phyloP scores from a whole-genome alignment of 2,888 invertebrate genomes.

The Esperia sulphurella region DNA sequence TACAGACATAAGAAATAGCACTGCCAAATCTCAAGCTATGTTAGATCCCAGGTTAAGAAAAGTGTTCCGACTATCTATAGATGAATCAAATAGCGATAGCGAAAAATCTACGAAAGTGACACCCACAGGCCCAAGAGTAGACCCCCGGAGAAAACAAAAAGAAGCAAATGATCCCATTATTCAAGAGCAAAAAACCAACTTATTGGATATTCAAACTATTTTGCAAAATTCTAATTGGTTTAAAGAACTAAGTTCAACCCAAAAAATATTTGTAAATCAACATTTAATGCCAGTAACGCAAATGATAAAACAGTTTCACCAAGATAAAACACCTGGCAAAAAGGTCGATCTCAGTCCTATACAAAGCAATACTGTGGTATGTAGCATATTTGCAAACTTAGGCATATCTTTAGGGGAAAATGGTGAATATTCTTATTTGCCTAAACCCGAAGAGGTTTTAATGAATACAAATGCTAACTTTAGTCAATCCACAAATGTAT shows the following conservation, averaged over 20 bases:
- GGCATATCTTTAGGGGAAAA: constrained; percentile 79
- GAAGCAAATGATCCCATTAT: constrained; percentile 39
- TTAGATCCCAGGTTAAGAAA: constrained; percentile 88
- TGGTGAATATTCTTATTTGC: constrained; percentile 74
- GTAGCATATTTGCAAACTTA: constrained; percentile 81
- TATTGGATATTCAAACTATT: constrained; percentile 80
- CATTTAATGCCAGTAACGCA: constrained; percentile 81
- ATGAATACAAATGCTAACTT: constrained; percentile 65
- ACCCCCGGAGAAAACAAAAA: constrained; percentile 71
- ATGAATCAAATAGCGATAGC: constrained; percentile 81
- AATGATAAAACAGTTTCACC: constrained; percentile 80
- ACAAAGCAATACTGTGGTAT: constrained; percentile 71
- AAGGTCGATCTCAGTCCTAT: constrained; percentile 75
- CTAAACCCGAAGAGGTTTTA: constrained; percentile 69
- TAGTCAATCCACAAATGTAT: constrained; percentile 53
- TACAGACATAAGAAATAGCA: constrained; percentile 84
- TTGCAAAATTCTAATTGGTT: constrained; percentile 85
- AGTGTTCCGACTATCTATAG: constrained; percentile 84
- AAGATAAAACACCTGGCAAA: constrained; percentile 75
- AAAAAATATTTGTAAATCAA: constrained; percentile 85
- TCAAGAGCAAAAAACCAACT: constrained; percentile 52
- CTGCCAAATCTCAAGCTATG: constrained; percentile 84
- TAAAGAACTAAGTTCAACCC: constrained; percentile 84
- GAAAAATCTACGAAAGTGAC: constrained; percentile 58
- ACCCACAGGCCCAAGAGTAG: constrained; percentile 59